Evolutionary conservation across 2,113 vertebrate species (phyloP), one percentile per base, ranked within the genome.

Genomic region (Synchiropus splendidus): DNA sequence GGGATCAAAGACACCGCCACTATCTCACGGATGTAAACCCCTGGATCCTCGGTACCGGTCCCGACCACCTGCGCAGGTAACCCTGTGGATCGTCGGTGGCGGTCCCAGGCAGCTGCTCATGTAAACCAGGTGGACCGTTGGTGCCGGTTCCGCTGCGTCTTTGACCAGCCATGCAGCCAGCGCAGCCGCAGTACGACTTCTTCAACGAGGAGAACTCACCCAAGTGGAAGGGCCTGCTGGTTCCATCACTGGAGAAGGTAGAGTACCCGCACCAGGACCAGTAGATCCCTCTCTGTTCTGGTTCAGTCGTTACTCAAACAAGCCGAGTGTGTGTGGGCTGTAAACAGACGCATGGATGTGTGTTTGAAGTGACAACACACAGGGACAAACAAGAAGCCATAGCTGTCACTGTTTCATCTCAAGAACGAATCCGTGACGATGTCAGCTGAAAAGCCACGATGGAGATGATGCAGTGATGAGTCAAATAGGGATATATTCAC

Each of bases 201-300:
- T 91, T 88, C 85, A 89, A 82, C 75, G 92, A 93, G 41, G 92
- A 94, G 61, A 93, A 91, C 78, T 80, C 87, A 35, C 81, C 82
- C 50, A 93, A 93, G 77, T 94, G 92, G 92, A 84, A 85, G 73
- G 89, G 90, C 45, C 83, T 94, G 56, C 80, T 94, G 56, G 90
- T 92, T 42, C 80, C 88, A 1, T 85, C 91, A 18, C 85, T 93
- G 48, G 89, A 90, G 61, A 94, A 92, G 90, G 92, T 90, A 81
- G 14, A 6, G 14, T 10, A 13, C 18, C 2, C 5, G 8, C 21
- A 15, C 40, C 2, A 1, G 13, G n/a, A 5, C 11, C 38, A 12
- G n/a, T n/a, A n/a, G n/a, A n/a, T 17, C 9, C 39, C 2, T 9
- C 5, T 14, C 18, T 3, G 12, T 1, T 6, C 39, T 12, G 18